Conservation (phyloP, 1,140 invertebrate genomes). For the Drosophila bifasciata region DNA sequence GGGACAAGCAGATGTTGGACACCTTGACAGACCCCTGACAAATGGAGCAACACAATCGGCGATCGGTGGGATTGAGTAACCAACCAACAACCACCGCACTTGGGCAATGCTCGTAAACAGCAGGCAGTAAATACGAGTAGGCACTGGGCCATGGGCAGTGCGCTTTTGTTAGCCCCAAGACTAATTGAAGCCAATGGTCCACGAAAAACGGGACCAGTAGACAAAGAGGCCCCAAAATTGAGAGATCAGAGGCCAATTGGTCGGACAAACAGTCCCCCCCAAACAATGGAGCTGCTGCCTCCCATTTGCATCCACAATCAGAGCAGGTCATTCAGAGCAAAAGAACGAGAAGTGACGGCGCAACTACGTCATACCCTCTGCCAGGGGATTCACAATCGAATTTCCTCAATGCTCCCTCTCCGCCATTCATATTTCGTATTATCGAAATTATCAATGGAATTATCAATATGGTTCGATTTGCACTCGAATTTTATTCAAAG, state of each 20-base stretch:
- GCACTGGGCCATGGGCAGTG: conserved; percentile 28
- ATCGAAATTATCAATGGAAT: conserved; percentile 39
- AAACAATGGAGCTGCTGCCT: conserved; percentile 7
- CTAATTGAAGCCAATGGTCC: conserved; percentile 54
- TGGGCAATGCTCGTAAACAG: conserved; percentile 31
- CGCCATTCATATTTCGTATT: conserved; percentile 38
- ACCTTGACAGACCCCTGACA: conserved; percentile 63
- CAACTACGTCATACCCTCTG: conserved; percentile 1
- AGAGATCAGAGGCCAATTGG: conserved; percentile 54
- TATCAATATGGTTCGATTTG: conserved; percentile 46
- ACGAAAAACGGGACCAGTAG: conserved; percentile 1
- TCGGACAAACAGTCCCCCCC: conserved; percentile 33
- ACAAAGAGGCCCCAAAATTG: conserved; percentile 25
- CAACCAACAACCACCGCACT: conserved; percentile 35
- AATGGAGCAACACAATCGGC: conserved; percentile 79
- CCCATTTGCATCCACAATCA: conserved; percentile 20
- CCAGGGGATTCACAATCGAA: conserved; percentile 20
- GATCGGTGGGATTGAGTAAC: conserved; percentile 61
- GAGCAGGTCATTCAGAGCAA: conserved; percentile 6
- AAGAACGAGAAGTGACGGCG: not conserved
- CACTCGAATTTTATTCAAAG: conserved; percentile 14
- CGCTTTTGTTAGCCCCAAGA: conserved; percentile 25
- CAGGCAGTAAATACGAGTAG: conserved; percentile 29
- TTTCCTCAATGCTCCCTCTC: conserved; percentile 20
- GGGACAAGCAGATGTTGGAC: conserved; percentile 57